Percentiles rank a stretch among this genome's conserved stretches.
Conservation (phyloP, 2,113 vertebrate species). For the Rhynchomys soricoides region DNA sequence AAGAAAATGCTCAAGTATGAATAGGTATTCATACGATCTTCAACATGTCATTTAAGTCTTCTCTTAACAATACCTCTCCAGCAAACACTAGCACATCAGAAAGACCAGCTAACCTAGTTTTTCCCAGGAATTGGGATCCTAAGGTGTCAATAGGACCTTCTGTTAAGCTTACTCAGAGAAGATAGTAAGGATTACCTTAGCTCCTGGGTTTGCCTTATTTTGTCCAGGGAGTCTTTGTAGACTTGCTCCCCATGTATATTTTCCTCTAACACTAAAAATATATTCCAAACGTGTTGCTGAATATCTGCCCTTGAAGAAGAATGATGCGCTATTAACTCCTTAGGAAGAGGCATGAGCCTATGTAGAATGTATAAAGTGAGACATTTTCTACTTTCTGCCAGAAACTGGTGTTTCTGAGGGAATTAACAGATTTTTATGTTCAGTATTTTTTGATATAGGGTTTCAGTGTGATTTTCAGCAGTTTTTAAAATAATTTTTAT, state of each 20-base stretch:
- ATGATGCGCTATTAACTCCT: neutral
- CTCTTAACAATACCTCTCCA: neutral
- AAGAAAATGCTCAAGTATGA: neutral
- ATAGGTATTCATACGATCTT: neutral
- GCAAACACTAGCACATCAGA: neutral
- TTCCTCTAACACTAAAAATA: conserved; percentile 8
- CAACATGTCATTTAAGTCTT: neutral
- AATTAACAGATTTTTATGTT: conserved; percentile 45
- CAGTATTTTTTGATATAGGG: neutral
- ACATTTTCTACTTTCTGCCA: neutral
- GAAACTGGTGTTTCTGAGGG: neutral
- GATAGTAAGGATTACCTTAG: neutral
- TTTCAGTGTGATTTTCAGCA: neutral
- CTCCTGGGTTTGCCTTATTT: conserved; percentile 35
- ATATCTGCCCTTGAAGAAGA: conserved; percentile 17
- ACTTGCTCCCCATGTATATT: conserved; percentile 8
- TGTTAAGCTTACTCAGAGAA: neutral
- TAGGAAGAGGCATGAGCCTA: neutral
- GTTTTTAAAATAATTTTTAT: neutral
- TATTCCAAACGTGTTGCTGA: conserved; percentile 44
- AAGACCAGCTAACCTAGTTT: neutral
- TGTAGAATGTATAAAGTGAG: neutral
- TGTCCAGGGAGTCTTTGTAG: conserved; percentile 34
- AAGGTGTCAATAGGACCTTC: neutral
- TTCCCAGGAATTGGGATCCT: neutral